Evolutionary conservation across 2,113 vertebrate species (phyloP), one percentile per base, ranked within the genome.

Genomic region (Lagopus leucura): DNA sequence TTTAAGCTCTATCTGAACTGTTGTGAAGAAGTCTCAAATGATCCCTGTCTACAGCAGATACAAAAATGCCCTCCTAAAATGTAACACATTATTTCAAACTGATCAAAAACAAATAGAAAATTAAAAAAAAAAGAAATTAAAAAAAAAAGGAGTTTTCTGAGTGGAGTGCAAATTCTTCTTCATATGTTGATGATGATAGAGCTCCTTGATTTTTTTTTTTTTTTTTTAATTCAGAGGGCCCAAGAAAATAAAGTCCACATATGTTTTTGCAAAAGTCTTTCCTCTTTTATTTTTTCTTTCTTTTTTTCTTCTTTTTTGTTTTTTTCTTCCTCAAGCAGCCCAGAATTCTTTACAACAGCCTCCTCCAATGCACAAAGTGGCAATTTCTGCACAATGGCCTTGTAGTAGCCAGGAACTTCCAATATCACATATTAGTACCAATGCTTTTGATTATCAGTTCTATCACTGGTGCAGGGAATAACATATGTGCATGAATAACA

Each of bases 21-120:
- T 9, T 88, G 42, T 20, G 82, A 80, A 88, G 27, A 28, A 63
- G 34, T 55, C 95, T 80, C 78, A 79, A 54, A 76, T 78, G 61
- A 65, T 78, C 6, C 18, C 24, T 12, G 25, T 15, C 42, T 58
- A 79, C 9, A 79, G 40, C 11, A 82, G 27, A 54, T 36, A 40
- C 22, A 66, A 89, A 80, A 80, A 93, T 18, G 10, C 34, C 16
- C 8, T 73, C 24, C 30, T 40, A 88, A 77, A 82, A 76, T 63
- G 3, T 11, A 72, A 72, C 1, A 40, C 76, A 73, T n/a, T 66
- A 40, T 52, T 83, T 64, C 48, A 55, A 65, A 75, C 5, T 28
- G 15, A 36, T 70, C 30, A 48, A 86, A 78, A 82, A 28, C 2
- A 34, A 28, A 16, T 10, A 34, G 27, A 38, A 38, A 38, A 38